Base-by-base conservation (phyloP, 2,113 vertebrate genomes). In the Lophura nycthemera region DNA sequence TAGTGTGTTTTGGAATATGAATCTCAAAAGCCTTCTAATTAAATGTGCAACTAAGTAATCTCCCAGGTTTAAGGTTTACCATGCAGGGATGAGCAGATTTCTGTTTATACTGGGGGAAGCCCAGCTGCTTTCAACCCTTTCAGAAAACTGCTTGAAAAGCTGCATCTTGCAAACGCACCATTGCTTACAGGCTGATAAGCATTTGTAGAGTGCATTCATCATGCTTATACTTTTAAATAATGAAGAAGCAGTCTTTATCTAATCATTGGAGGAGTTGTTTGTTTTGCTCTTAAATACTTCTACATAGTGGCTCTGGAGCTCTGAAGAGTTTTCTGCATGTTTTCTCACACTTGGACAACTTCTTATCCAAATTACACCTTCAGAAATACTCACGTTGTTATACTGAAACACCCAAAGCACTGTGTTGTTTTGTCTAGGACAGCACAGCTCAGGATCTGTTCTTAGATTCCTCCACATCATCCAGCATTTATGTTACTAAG, bases 61-160 rank as follows among this genome's bases (percentile, higher is more conserved):
- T 52, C 45, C 13, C 29, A 27, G 69, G 77, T 95, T 57, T 86
- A 52, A 86, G 83, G 32, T 29, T n/a, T 38, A 61, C 52, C 2
- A 0, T 32, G 83, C 71, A 69, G 61, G 61, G 65, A 67, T 88
- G 83, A 72, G 73, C 1, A 0, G 50, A 66, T 92, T 96, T 77
- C 76, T 90, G 9, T 77, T 93, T 71, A 56, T 63, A 67, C 32
- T 0, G 0, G 38, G 76, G 29, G 69, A 83, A 85, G 43, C 63
- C 66, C 78, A 92, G 67, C 71, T 95, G 76, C 86, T 94, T 77
- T 73, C 43, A 82, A 27, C 50, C 42, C 86, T 95, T 91, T 56
- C 75, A 83, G 83, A 65, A 90, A 86, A 86, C 20, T 71, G 42
- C 88, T 63, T 80, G 67, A 45, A 83, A 88, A 92, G 36, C 64